Percentiles rank a stretch among this genome's conserved stretches.
phyloP scores from a whole-genome alignment of 2,113 vertebrate species.

The Acanthochromis polyacanthus region DNA sequence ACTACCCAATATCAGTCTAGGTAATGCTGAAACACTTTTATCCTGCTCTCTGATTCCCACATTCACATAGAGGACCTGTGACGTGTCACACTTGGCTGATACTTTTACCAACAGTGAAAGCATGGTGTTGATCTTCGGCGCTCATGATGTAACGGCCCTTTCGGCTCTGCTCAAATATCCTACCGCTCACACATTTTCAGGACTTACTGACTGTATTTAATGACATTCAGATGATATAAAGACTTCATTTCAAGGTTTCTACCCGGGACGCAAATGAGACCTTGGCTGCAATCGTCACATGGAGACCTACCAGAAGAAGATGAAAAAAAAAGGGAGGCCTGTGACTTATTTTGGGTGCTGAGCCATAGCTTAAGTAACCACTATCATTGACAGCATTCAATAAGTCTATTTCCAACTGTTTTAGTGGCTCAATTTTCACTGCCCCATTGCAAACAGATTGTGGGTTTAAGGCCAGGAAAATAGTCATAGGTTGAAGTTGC shows the following conservation, averaged over 20 bases:
- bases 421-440: slow-evolving; percentile 70
- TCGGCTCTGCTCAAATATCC: slow-evolving; percentile 43
- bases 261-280: slow-evolving; percentile 26
- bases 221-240: slow-evolving; percentile 54
- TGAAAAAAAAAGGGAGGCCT: neutral
- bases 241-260: slow-evolving; percentile 43
- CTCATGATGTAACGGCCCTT: slow-evolving; percentile 35
- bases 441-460: slow-evolving; percentile 67
- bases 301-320: slow-evolving; percentile 31
- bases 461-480: slow-evolving; percentile 74
- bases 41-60: neutral
- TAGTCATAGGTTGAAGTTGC: slow-evolving; percentile 63
- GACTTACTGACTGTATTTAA: slow-evolving; percentile 30
- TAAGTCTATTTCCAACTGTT: slow-evolving; percentile 62
- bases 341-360: slow-evolving; percentile 53
- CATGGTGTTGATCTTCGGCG: slow-evolving; percentile 8
- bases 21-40: neutral
- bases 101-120: slow-evolving; percentile 28
- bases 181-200: slow-evolving; percentile 44
- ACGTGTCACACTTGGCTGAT: slow-evolving; percentile 37
- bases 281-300: slow-evolving; percentile 39
- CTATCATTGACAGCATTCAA: slow-evolving; percentile 60
- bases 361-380: slow-evolving; percentile 59
- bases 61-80: slow-evolving; percentile 6
- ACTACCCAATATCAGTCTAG: neutral